Evolutionary conservation across 2,113 vertebrate species (phyloP), one percentile per base, ranked within the genome.

Genomic region (Natator depressus): DNA sequence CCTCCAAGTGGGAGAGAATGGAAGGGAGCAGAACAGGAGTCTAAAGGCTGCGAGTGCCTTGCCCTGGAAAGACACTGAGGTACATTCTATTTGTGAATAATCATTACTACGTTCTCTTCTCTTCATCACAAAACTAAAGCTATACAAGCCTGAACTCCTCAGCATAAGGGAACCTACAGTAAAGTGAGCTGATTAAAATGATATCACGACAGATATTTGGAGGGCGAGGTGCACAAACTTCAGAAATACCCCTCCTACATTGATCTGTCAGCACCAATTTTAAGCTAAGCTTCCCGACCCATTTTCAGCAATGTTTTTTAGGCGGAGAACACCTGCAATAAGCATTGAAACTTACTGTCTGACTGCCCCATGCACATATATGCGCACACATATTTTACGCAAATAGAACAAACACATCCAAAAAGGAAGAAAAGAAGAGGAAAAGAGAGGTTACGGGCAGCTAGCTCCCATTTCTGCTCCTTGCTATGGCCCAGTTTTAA

Each of bases 231-330:
- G 19, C 11, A 7, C 72, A 25, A 22, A 94, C 86, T 93, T 87
- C 65, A 95, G 87, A 96, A 80, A 87, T 80, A 88, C 57, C 50
- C 10, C 89, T 93, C 96, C 59, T 85, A 75, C 89, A 95, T 49
- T 91, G 88, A 46, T 46, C 93, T 93, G 83, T 47, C 94, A 94
- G 93, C 84, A 95, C 27, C 54, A 89, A 59, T 82, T 93, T 88
- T 7, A 7, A 75, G 16, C 19, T 27, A 35, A 51, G 85, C 35
- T 50, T 93, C 85, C 81, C 49, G 12, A 2, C 24, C 76, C 3
- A 84, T 50, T 65, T 80, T 55, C 13, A 46, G 84, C 88, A 83
- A 54, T 47, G 69, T 85, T 83, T 62, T 62, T 57, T 59, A 59
- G 76, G 35, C 17, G 20, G 17, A 5, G n/a, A 72, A 38, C n/a